Evolutionary conservation across 2,797 vertebrate species (phyloP).

Genomic region (Trematomus bernacchii): DNA sequence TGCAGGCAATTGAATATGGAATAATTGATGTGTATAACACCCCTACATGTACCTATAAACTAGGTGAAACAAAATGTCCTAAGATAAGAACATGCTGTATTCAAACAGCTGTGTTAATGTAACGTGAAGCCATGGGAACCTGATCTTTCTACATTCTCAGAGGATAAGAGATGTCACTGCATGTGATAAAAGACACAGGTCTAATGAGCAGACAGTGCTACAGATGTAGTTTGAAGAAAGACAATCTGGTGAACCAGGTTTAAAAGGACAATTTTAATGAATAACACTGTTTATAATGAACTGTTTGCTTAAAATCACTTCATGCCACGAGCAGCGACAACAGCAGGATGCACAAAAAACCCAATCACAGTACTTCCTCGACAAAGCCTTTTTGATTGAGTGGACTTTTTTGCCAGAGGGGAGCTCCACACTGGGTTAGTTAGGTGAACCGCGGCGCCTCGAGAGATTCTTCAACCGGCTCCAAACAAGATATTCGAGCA

Average conservation of each 20-base stretch:
- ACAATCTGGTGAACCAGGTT: slow-evolving; percentile 1
- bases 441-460: slow-evolving; percentile 36
- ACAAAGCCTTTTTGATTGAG: slow-evolving; percentile 45
- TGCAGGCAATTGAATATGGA: background rate
- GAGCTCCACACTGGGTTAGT: slow-evolving; percentile 30
- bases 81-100: background rate
- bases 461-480: slow-evolving; percentile 27
- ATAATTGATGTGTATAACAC: background rate
- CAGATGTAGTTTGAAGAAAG: background rate
- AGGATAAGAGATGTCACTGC: slow-evolving; percentile 9
- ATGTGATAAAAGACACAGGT: slow-evolving; percentile 14
- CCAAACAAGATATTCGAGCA: slow-evolving; percentile 33
- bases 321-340: slow-evolving; percentile 7
- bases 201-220: slow-evolving; percentile 20
- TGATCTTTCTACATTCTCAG: background rate
- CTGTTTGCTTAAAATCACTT: slow-evolving; percentile 21
- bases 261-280: slow-evolving; percentile 28
- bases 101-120: background rate
- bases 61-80: too few species aligned
- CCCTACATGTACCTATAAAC: too few species aligned
- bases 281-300: slow-evolving; percentile 23
- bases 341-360: slow-evolving; percentile 23
- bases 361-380: slow-evolving; percentile 17
- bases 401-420: slow-evolving; percentile 36
- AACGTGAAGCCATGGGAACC: background rate